Conservation (phyloP, 2,797 vertebrate genomes). For the Zalophus californianus region DNA sequence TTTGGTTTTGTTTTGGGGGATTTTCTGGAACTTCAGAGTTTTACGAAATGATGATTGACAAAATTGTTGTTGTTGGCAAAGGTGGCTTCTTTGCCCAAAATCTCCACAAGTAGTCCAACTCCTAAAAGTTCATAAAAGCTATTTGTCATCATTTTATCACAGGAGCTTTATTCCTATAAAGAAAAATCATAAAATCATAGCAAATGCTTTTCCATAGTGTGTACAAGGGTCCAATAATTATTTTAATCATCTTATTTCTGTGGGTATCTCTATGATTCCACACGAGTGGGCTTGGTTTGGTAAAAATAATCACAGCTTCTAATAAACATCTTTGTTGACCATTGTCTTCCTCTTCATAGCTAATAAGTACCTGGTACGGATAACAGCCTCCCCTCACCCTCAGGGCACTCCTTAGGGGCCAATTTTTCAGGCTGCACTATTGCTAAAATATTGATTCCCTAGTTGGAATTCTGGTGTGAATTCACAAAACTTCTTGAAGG, state of each 20-base stretch:
- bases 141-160: not conserved
- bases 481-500: slow-evolving; percentile 67
- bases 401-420: not conserved
- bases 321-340: slow-evolving; percentile 46
- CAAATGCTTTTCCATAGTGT: not conserved
- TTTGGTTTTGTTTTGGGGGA: slow-evolving; percentile 16
- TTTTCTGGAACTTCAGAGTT: not conserved
- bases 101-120: not conserved
- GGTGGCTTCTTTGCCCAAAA: not conserved
- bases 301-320: slow-evolving; percentile 31
- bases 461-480: slow-evolving; percentile 73
- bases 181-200: slow-evolving; percentile 1
- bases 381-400: not conserved
- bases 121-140: not conserved
- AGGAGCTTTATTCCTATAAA: slow-evolving; percentile 27
- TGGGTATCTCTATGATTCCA: not conserved
- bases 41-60: not conserved
- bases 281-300: not conserved
- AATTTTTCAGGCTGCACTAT: slow-evolving; percentile 10
- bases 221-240: slow-evolving; percentile 29
- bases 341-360: slow-evolving; percentile 11
- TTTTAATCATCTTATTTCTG: slow-evolving; percentile 50
- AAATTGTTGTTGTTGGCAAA: not conserved
- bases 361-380: slow-evolving; percentile 18
- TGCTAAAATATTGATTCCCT: slow-evolving; percentile 72